Percentiles rank a stretch among this genome's conserved stretches.
Conservation (phyloP, 1,140 invertebrate species). For the Penaeus indicus region DNA sequence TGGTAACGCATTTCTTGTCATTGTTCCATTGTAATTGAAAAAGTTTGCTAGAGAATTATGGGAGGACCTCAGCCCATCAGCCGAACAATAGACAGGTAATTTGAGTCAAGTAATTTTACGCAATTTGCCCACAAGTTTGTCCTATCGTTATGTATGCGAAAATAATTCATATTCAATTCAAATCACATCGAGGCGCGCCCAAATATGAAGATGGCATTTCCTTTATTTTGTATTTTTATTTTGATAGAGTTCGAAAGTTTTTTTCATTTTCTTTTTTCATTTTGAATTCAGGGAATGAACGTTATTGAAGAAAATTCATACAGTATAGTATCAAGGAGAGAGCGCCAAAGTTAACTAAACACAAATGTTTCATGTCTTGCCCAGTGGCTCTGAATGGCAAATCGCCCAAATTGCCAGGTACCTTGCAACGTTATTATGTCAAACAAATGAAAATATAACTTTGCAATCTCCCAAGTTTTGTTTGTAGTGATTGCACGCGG, state of each 20-base stretch:
- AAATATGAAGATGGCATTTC: too few relatives aligned
- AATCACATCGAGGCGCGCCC: too few relatives aligned
- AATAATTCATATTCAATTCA: conserved; percentile 28
- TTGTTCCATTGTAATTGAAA: conserved; percentile 51
- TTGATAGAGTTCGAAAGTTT: too few relatives aligned
- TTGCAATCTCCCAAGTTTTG: conserved; percentile 39
- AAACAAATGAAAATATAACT: conserved; percentile 50
- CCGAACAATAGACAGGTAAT: conserved; percentile 50
- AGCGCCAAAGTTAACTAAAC: neutral
- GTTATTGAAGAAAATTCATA: too few relatives aligned
- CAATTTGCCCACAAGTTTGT: conserved; percentile 55
- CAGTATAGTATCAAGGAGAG: too few relatives aligned
- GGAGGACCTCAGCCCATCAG: conserved; percentile 46
- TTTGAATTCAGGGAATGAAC: too few relatives aligned
- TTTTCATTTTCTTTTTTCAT: too few relatives aligned
- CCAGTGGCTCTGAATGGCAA: conserved; percentile 1
- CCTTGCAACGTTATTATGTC: conserved; percentile 43
- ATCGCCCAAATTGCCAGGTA: conserved; percentile 37
- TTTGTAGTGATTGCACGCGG: conserved; percentile 35
- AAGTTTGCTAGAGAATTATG: conserved; percentile 47
- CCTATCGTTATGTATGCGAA: conserved; percentile 39
- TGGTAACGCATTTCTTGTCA: conserved; percentile 30
- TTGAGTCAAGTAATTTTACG: conserved; percentile 53
- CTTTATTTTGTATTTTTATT: too few relatives aligned
- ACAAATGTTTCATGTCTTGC: neutral